These are phyloP conservation scores for Notodonta ziczac DNA, from an alignment of 2,888 invertebrate genomes.

Conservation along the genomic window DNA sequence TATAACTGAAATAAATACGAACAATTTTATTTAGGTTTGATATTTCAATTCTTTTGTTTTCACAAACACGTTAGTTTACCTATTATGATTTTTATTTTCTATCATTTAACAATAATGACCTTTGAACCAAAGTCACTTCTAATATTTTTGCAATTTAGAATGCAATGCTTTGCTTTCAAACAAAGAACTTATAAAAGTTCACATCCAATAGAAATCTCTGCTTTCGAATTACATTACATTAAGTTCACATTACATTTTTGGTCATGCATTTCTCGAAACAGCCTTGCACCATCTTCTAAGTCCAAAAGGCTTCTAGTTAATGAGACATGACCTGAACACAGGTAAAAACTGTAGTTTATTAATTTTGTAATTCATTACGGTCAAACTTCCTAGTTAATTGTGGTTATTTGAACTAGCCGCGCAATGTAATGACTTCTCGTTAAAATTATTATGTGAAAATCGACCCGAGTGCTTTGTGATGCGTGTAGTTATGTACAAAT, in stretches of 20 bases:
- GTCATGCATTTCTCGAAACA: no score
- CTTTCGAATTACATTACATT: no score
- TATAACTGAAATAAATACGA: background rate
- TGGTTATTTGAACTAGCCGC: constrained; percentile 13
- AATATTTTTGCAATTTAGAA: no score
- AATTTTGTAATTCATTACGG: constrained; percentile 4
- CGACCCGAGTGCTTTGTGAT: constrained; percentile 21
- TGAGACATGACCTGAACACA: background rate
- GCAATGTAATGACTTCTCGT: constrained; percentile 22
- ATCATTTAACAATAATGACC: no score
- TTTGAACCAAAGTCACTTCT: no score
- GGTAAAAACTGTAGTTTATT: background rate
- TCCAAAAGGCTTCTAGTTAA: background rate
- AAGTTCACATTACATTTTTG: no score
- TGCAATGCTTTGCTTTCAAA: no score
- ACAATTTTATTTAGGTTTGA: background rate
- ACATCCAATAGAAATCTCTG: no score
- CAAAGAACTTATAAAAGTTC: no score
- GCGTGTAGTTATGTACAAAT: constrained; percentile 20
- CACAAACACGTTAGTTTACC: background rate
- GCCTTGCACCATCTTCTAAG: no score
- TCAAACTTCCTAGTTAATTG: constrained; percentile 11
- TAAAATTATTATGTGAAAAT: constrained; percentile 21
- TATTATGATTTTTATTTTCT: no score
- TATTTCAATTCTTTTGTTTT: background rate